Base-by-base conservation (phyloP, 1,140 invertebrate genomes). In the Bathynomus jamesi region DNA sequence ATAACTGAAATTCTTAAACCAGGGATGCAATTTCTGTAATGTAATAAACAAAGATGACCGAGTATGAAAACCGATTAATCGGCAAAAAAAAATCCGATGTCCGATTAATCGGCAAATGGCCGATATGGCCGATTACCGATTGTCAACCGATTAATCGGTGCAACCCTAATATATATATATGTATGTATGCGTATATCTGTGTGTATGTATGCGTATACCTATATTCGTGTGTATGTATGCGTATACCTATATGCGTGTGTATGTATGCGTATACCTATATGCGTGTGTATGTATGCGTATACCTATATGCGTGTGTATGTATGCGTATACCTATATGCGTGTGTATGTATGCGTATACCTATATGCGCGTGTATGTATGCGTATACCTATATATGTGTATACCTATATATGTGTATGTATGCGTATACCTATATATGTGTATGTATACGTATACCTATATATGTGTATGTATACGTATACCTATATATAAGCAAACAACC, bases 131-230 rank as follows among this genome's bases (percentile, higher is more conserved):
- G n/a, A n/a, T n/a, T n/a, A n/a, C n/a, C n/a, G n/a, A n/a, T n/a
- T n/a, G n/a, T n/a, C n/a, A n/a, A n/a, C n/a, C n/a, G n/a, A n/a
- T n/a, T n/a, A n/a, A n/a, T n/a, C n/a, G n/a, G n/a, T n/a, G n/a
- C n/a, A n/a, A n/a, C n/a, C n/a, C n/a, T n/a, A n/a, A 62, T 62
- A 62, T 62, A 62, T 40, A 62, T 62, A 27, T 62, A 21, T 62
- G 21, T 62, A 21, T 62, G 21, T 62, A 25, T 63, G 24, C 24
- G 13, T 63, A 63, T 63, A 25, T 28, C n/a, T 63, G 27, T 28
- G 13, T 63, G 13, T 28, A 25, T 63, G 27, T 28, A 28, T 63
- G 24, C 24, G 13, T 63, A 63, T 63, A 28, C 27, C n/a, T 63
- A 63, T 63, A 28, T 63, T 24, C 27, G 27, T 63, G 13, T 63